Percentiles rank a stretch among this genome's conserved stretches.
These are phyloP conservation scores for Brachypalpus laphriformis DNA, from an alignment of 2,888 invertebrate genomes.

Conservation along the genomic window DNA sequence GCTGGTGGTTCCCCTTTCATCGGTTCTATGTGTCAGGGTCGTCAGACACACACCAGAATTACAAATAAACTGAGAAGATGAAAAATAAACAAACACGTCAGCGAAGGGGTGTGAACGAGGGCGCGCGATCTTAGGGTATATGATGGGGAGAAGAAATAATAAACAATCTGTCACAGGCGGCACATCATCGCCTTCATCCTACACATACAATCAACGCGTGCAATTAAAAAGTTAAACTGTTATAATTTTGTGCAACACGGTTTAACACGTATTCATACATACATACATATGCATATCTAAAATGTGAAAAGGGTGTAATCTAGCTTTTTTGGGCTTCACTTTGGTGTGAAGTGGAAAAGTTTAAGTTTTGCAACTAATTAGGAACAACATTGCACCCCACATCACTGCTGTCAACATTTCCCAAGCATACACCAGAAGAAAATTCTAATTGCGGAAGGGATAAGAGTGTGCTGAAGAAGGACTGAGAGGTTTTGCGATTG, in stretches of 20 bases:
- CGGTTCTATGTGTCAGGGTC: conserved; percentile 37
- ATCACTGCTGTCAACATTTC: conserved; percentile 7
- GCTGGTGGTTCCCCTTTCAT: background rate
- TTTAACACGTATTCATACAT: conserved; percentile 28
- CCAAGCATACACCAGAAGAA: conserved; percentile 7
- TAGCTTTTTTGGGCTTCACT: conserved; percentile 18
- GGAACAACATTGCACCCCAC: conserved; percentile 48
- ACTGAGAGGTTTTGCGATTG: conserved; percentile 33
- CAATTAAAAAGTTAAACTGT: conserved; percentile 61
- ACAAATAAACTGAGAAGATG: conserved; percentile 4
- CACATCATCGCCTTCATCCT: too few relatives aligned
- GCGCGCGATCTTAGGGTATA: background rate
- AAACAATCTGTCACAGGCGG: conserved; percentile 31
- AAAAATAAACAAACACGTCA: conserved; percentile 11
- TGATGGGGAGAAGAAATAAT: conserved; percentile 8
- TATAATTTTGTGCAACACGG: conserved; percentile 47
- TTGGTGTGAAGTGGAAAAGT: conserved; percentile 56
- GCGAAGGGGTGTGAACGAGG: background rate
- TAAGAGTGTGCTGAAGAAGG: conserved; percentile 7
- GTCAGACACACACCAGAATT: background rate
- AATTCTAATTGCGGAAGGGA: conserved; percentile 63
- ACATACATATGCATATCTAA: too few relatives aligned
- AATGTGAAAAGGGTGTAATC: background rate
- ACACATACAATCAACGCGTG: conserved; percentile 15
- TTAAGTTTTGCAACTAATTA: conserved; percentile 70